Evolutionary conservation across 2,113 vertebrate species (phyloP), one percentile per base, ranked within the genome.

Genomic region (cat (Felis catus)): DNA sequence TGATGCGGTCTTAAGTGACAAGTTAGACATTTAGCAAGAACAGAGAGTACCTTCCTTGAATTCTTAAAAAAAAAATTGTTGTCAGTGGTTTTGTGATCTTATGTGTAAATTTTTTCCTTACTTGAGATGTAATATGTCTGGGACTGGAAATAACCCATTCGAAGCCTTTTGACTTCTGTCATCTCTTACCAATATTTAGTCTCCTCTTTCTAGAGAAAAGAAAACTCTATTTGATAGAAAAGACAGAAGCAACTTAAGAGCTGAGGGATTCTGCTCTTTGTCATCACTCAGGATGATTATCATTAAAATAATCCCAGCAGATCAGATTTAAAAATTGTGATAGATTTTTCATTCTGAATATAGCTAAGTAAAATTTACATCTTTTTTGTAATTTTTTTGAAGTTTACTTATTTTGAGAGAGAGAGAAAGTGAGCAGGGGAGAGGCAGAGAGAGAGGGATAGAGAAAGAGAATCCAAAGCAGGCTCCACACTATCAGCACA

Each of bases 301-400:
- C 83, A 48, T 68, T 84, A 70, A 96, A 89, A 89, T n/a, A 70
- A 93, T 29, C 11, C 83, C 79, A 93, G 85, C 29, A 93, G 58
- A 39, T 83, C 31, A 68, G 33, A 53, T 70, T n/a, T 76, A 58
- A 96, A 89, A 19, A 33, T 79, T 36, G 27, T 89, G 58, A 55
- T 82, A 48, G 66, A 66, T 89, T 81, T 81, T 95, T 74, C 33
- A 95, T 74, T 87, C n/a, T 81, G 21, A 87, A 92, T 87, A 91
- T 41, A 92, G 74, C 65, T 36, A 88, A 36, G 31, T 55, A 82
- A 66, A 92, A 89, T 48, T 88, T 83, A 84, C 16, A 23, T 41
- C 53, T 83, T 61, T 58, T 58, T 58, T 16, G 23, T 61, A 61
- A 61, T 18, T 19, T 61, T 58, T 61, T 61, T 61, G 21, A 23